Evolutionary conservation across 92 coral and sea anemone species (phyloP), one percentile per base, ranked within the genome.

Genomic region (Zoanthus sansibaricus): DNA sequence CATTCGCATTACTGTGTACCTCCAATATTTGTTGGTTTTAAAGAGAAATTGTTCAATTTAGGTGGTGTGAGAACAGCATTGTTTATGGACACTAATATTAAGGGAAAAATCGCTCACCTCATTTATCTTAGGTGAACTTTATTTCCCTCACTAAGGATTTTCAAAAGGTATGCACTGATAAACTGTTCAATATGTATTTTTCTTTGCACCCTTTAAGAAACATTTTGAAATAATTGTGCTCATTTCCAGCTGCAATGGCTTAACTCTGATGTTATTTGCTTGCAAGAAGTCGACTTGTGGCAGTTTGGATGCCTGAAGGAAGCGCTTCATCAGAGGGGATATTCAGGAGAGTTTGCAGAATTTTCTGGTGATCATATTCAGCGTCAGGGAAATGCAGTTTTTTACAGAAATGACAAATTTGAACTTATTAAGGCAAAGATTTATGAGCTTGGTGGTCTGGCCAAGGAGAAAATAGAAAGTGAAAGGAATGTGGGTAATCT

Each of bases 211-310:
- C 42, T 33, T 33, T 33, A 33, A 33, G 42, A 33, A 33, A 33
- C 30, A 9, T 30, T 5, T 30, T 69, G 74, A 30, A 69, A 9
- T 69, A 69, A 69, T 6, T 69, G 74, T 69, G 45, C 61, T 79
- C 9, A 2, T 32, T 79, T 79, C 72, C 58, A 79, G 84, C 58
- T 79, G 14, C 72, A 48, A 42, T 79, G 84, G 84, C 84, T 79
- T 9, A 61, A 58, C 42, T 12, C 73, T 61, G 84, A 79, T 79
- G 62, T 79, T 30, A 79, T 79, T 58, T 79, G 84, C 52, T 79
- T 79, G 15, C 84, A 79, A 79, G 84, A 79, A 62, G 84, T 79
- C 45, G 16, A 33, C 32, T 25, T 18, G 55, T 79, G 84, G 84
- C 84, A 79, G 59, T 79, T 79, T 79, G 58, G 47, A 5, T 59